Percentiles rank a stretch among this genome's conserved stretches.
These are phyloP conservation scores for Drosophila parvula DNA, from an alignment of 1,140 invertebrate genomes.

Conservation along the genomic window DNA sequence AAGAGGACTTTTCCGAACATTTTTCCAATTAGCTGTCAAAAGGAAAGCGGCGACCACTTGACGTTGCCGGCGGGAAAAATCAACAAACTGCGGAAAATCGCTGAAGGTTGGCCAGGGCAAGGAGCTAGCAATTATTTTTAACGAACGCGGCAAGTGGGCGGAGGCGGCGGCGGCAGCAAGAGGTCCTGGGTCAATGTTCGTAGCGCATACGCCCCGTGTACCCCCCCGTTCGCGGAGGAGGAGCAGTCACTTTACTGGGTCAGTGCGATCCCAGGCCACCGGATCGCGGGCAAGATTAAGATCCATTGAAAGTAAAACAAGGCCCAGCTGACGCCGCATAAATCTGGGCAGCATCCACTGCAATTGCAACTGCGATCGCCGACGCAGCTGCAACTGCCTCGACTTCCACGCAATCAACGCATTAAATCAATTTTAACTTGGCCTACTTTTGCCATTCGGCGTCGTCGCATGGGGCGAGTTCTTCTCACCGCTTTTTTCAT, in stretches of 20 bases:
- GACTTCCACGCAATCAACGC: constrained; percentile 67
- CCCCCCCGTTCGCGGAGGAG: neutral
- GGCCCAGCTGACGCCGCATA: constrained; percentile 57
- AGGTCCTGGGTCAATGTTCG: constrained; percentile 66
- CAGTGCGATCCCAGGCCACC: constrained; percentile 36
- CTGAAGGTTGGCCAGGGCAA: constrained; percentile 11
- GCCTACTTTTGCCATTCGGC: constrained; percentile 66
- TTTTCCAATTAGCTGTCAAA: constrained; percentile 71
- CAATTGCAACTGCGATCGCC: constrained; percentile 35
- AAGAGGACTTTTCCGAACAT: constrained; percentile 43
- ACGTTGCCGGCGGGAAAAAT: constrained; percentile 31
- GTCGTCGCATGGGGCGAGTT: constrained; percentile 29
- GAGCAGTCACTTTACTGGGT: constrained; percentile 27
- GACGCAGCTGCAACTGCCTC: constrained; percentile 30
- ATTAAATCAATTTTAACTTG: constrained; percentile 83
- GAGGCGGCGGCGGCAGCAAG: neutral
- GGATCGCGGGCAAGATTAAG: constrained; percentile 39
- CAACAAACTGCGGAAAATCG: constrained; percentile 28
- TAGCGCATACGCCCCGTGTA: constrained; percentile 58
- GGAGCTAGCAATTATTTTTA: constrained; percentile 71
- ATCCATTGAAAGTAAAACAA: constrained; percentile 63
- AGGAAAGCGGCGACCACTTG: constrained; percentile 30
- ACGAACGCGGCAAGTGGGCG: constrained; percentile 42
- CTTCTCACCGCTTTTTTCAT: constrained; percentile 14
- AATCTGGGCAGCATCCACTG: constrained; percentile 42